phyloP scores from a whole-genome alignment of 1,140 invertebrate species.

The Drosophila fuyamai region DNA sequence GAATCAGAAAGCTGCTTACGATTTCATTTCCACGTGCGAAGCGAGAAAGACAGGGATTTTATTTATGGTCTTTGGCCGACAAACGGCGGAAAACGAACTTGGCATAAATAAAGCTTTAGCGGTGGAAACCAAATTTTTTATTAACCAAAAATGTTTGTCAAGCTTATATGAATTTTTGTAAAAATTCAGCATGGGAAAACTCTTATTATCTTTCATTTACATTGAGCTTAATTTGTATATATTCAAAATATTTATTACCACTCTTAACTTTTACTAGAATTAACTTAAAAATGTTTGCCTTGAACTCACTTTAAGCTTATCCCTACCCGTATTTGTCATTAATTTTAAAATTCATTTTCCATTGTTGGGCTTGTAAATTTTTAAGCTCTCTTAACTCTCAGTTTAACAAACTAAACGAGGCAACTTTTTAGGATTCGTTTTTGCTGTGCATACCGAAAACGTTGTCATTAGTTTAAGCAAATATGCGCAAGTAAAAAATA shows the following conservation, averaged over 20 bases:
- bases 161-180: neutral
- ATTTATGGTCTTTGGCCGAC: slow-evolving; percentile 15
- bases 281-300: slow-evolving; percentile 11
- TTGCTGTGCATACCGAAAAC: slow-evolving; percentile 30
- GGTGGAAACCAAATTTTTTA: neutral
- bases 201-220: slow-evolving; percentile 1
- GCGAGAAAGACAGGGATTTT: slow-evolving; percentile 3
- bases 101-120: neutral
- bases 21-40: slow-evolving; percentile 10
- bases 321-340: slow-evolving; percentile 34
- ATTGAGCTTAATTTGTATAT: neutral
- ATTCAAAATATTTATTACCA: slow-evolving; percentile 2
- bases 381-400: slow-evolving; percentile 9
- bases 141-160: neutral
- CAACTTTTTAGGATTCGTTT: slow-evolving; percentile 36
- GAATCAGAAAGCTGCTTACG: slow-evolving; percentile 16
- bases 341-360: slow-evolving; percentile 46
- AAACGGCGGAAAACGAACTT: slow-evolving; percentile 1
- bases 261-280: neutral
- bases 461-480: slow-evolving; percentile 72
- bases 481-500: slow-evolving; percentile 31
- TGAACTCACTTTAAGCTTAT: slow-evolving; percentile 3
- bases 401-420: slow-evolving; percentile 33
- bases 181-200: neutral
- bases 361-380: slow-evolving; percentile 25